Conservation (phyloP, 37 sponge, comb jelly and placozoan genomes). For the Cladorhizidae sp. region DNA sequence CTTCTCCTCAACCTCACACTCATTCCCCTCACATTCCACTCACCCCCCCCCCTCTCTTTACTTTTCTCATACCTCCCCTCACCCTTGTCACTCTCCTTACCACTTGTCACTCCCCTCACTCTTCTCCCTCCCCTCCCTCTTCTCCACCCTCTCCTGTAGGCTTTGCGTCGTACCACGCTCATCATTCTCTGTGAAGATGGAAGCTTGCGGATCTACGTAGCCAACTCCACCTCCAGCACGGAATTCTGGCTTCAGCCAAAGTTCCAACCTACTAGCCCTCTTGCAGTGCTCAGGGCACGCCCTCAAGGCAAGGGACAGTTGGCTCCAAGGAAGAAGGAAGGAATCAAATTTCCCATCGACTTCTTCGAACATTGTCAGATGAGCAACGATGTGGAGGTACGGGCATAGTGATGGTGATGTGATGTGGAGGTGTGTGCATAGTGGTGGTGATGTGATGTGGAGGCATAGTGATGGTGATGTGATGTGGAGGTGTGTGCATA, state of each 20-base stretch:
- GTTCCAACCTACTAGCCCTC: conserved; percentile 79
- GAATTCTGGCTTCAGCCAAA: conserved; percentile 74
- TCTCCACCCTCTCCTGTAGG: background rate
- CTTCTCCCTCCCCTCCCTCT: background rate
- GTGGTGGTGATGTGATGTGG: too few relatives aligned
- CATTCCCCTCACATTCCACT: too few relatives aligned
- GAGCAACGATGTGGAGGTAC: conserved; percentile 68
- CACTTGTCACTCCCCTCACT: too few relatives aligned
- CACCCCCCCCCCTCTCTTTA: too few relatives aligned
- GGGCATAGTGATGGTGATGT: background rate
- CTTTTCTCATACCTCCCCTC: too few relatives aligned
- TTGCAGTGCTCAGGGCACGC: conserved; percentile 41
- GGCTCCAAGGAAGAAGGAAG: conserved; percentile 1
- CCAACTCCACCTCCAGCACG: conserved; percentile 54
- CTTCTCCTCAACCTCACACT: too few relatives aligned
- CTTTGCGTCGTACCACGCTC: conserved; percentile 65
- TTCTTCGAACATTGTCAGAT: conserved; percentile 85
- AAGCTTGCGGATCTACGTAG: conserved; percentile 75
- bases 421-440: background rate
- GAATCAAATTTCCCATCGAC: conserved; percentile 78
- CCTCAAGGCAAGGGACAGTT: conserved; percentile 20
- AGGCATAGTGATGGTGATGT: background rate
- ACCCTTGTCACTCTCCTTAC: too few relatives aligned
- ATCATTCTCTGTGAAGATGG: conserved; percentile 91
- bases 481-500: background rate